phyloP scores from a whole-genome alignment of 2,797 vertebrate genomes.

The Leucoraja ocellata region DNA sequence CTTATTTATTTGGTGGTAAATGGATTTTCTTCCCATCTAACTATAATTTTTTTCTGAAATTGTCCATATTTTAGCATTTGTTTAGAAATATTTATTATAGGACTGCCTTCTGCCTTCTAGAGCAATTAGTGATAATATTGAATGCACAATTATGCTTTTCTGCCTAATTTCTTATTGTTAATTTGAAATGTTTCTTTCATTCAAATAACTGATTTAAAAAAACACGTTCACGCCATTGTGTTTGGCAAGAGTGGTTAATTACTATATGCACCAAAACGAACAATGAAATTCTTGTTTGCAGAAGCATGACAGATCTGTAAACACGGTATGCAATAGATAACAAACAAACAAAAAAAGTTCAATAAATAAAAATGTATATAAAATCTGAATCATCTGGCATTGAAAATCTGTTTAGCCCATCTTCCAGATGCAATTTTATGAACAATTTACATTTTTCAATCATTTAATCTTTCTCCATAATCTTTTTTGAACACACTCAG shows the following conservation, averaged over 20 bases:
- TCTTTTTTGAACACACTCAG: not conserved
- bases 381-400: not conserved
- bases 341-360: too few relatives aligned
- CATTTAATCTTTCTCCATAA: not conserved
- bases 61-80: not conserved
- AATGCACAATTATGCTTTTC: not conserved
- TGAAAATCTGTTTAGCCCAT: not conserved
- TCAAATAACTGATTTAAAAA: not conserved
- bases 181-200: not conserved
- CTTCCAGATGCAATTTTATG: not conserved
- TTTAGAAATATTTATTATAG: not conserved
- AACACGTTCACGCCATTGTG: too few relatives aligned
- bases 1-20: not conserved
- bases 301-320: too few relatives aligned
- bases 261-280: too few relatives aligned
- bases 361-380: not conserved
- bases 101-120: not conserved
- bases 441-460: not conserved
- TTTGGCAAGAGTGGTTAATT: too few relatives aligned
- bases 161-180: not conserved
- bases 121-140: not conserved
- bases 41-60: not conserved
- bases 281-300: too few relatives aligned
- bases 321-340: too few relatives aligned
- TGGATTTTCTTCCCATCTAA: not conserved